A percentile compares a stretch with the other conserved stretches of the same genome.
Conservation (phyloP, 2,113 vertebrate species). For the Cheirogaleus medius region DNA sequence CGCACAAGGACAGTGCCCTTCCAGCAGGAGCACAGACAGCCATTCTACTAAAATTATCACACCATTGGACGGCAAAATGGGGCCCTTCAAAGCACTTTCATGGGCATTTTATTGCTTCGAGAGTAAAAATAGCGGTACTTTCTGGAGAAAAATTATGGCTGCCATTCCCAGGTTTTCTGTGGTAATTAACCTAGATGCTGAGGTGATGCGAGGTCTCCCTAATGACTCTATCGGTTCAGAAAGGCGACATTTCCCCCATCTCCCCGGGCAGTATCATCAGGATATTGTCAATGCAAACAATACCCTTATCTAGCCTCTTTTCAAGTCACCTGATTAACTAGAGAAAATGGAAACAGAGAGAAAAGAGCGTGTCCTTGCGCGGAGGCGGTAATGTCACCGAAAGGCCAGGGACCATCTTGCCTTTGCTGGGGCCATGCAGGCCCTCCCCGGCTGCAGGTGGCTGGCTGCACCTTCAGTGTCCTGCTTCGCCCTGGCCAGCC, state of each 20-base stretch:
- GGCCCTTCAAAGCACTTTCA: constrained; percentile 48
- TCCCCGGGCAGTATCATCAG: constrained; percentile 90
- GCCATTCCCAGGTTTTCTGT: constrained; percentile 76
- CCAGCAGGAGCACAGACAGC: constrained; percentile 37
- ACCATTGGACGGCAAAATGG: constrained; percentile 29
- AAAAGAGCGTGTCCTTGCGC: constrained; percentile 92
- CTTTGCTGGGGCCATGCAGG: constrained; percentile 53
- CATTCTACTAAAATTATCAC: constrained; percentile 71
- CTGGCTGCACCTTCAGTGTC: background rate
- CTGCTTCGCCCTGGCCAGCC: background rate
- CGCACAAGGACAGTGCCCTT: constrained; percentile 45
- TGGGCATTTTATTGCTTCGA: constrained; percentile 66
- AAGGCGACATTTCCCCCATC: constrained; percentile 86
- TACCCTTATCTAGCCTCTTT: constrained; percentile 93
- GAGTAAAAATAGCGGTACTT: constrained; percentile 78
- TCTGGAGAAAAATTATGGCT: constrained; percentile 79
- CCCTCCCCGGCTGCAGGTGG: constrained; percentile 53
- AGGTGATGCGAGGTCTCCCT: constrained; percentile 87
- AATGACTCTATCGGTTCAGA: constrained; percentile 85
- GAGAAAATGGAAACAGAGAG: constrained; percentile 90
- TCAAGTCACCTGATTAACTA: constrained; percentile 94
- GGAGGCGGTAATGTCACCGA: constrained; percentile 91
- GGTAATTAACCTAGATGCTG: constrained; percentile 87
- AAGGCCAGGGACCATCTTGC: constrained; percentile 85
- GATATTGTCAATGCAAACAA: constrained; percentile 93